Percentiles rank a stretch among this genome's conserved stretches.
phyloP scores from a whole-genome alignment of 2,888 invertebrate species.

The Seira musarum region DNA sequence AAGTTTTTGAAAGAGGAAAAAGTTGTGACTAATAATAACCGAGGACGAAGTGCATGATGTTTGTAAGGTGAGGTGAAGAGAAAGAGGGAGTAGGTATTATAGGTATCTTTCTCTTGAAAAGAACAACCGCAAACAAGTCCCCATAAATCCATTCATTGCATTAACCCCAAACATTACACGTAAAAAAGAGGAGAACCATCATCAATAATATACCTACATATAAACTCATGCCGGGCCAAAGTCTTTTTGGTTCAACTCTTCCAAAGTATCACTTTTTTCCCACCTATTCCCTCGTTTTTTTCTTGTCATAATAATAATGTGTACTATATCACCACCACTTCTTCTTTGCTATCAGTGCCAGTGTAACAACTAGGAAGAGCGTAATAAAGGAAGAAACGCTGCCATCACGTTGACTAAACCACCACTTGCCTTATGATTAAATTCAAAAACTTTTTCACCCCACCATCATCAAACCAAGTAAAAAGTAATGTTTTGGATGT shows the following conservation, averaged over 20 bases:
- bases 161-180: slow-evolving; percentile 53
- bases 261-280: slow-evolving; percentile 25
- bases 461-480: too few species aligned
- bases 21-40: slow-evolving; percentile 8
- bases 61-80: not conserved
- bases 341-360: not conserved
- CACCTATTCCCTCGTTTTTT: slow-evolving; percentile 6
- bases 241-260: slow-evolving; percentile 47
- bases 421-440: too few species aligned
- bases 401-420: too few species aligned
- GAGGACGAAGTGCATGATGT: not conserved
- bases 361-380: too few species aligned
- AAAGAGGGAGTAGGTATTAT: too few species aligned
- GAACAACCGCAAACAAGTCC: slow-evolving; percentile 40
- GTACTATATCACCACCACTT: slow-evolving; percentile 32
- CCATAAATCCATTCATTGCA: slow-evolving; percentile 63
- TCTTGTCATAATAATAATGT: slow-evolving; percentile 39
- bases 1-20: not conserved
- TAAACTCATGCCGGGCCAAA: slow-evolving; percentile 35
- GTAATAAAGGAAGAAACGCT: too few species aligned
- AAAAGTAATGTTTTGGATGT: too few species aligned
- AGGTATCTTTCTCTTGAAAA: too few species aligned
- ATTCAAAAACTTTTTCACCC: slow-evolving; percentile 27
- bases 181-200: slow-evolving; percentile 47
- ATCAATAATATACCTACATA: slow-evolving; percentile 54